Conservation (phyloP, 1,140 invertebrate genomes). For the Brachionus asplanchnoidis region DNA sequence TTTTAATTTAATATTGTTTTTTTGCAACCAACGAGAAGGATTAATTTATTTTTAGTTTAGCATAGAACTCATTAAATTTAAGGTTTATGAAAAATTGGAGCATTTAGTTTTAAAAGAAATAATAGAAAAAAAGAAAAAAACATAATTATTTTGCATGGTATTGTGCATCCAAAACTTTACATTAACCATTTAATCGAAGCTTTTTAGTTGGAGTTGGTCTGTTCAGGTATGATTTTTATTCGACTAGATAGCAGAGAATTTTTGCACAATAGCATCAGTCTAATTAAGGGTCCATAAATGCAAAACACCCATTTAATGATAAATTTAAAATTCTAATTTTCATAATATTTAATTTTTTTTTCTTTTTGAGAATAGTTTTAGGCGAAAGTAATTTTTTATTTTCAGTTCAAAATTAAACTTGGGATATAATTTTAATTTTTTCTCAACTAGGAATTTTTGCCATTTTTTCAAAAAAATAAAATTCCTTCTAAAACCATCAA, state of each 20-base stretch:
- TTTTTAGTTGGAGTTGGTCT: background rate
- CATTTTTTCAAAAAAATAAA: too few species aligned
- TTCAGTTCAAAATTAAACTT: too few species aligned
- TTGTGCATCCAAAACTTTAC: background rate
- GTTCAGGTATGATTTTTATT: background rate
- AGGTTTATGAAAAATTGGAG: background rate
- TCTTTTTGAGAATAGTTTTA: too few species aligned
- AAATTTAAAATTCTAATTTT: background rate
- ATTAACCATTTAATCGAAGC: background rate
- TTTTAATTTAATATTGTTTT: background rate
- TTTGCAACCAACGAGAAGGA: background rate
- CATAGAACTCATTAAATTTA: background rate
- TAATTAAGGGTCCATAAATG: background rate
- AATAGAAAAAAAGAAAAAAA: background rate
- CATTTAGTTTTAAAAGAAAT: background rate
- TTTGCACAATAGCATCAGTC: background rate
- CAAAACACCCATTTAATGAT: background rate
- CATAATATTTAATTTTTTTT: background rate
- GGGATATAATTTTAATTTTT: too few species aligned
- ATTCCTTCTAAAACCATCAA: too few species aligned
- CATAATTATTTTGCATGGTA: background rate
- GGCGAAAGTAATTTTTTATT: too few species aligned
- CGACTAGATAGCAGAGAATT: background rate
- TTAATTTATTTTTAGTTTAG: background rate
- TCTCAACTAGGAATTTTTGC: too few species aligned